These are phyloP conservation scores for Propsilocerus akamusi DNA, from an alignment of 1,140 invertebrate genomes.

Conservation along the genomic window DNA sequence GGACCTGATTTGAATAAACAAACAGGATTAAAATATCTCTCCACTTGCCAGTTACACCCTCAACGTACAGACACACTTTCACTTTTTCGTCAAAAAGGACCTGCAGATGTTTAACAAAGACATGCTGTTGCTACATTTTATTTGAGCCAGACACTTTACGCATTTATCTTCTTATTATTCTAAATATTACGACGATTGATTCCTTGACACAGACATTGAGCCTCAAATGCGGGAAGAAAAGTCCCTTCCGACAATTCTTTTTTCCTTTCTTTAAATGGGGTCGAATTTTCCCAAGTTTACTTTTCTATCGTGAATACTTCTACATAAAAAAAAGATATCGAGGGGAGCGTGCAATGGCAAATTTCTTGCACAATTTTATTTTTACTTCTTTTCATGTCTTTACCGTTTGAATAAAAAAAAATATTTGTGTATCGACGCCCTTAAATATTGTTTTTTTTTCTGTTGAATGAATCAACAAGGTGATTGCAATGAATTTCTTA, in stretches of 20 bases:
- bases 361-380: background rate
- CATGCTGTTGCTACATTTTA: too few relatives aligned
- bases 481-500: background rate
- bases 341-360: background rate
- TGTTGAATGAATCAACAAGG: background rate
- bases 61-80: too few relatives aligned
- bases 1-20: constrained; percentile 7
- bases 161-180: too few relatives aligned
- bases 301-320: background rate
- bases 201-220: constrained; percentile 2
- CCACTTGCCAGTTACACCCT: too few relatives aligned
- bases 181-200: constrained; percentile 1
- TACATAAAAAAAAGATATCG: background rate
- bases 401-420: background rate
- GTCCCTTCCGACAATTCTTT: background rate
- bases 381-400: background rate
- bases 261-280: background rate
- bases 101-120: too few relatives aligned
- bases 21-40: constrained; percentile 1
- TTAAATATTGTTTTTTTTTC: background rate
- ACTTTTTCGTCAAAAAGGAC: too few relatives aligned
- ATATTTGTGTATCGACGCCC: background rate
- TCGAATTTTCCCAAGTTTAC: too few relatives aligned
- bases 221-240: background rate
- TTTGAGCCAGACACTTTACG: too few relatives aligned